phyloP scores from a whole-genome alignment of 2,113 vertebrate species.

The Heterocephalus glaber region DNA sequence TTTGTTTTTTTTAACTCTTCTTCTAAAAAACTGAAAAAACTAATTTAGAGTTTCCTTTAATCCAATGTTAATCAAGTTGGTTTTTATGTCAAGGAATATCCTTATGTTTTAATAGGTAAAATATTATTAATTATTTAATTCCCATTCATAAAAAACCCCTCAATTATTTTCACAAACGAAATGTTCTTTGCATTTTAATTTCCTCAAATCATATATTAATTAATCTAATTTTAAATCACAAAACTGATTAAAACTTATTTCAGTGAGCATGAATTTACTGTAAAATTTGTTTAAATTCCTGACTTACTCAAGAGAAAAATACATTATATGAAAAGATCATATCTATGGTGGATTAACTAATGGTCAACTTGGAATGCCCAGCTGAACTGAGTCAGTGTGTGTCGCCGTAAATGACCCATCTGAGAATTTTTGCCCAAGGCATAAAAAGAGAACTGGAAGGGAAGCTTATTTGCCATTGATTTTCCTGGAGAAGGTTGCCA shows the following conservation, averaged over 20 bases:
- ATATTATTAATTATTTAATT: not conserved
- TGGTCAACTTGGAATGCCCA: too few relatives aligned
- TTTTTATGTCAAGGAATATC: not conserved
- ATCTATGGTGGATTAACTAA: too few relatives aligned
- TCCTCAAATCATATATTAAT: not conserved
- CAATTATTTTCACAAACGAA: conserved; percentile 8
- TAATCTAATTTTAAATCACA: not conserved
- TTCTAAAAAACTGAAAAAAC: not conserved
- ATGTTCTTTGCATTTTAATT: not conserved
- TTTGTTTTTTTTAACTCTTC: not conserved
- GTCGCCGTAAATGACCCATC: too few relatives aligned
- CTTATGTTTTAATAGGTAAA: not conserved
- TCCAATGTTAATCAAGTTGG: not conserved
- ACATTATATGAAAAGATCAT: not conserved
- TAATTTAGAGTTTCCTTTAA: not conserved
- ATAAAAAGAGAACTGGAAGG: too few relatives aligned
- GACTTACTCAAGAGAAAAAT: not conserved
- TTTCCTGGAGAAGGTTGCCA: too few relatives aligned
- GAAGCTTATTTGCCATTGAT: too few relatives aligned
- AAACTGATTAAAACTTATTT: not conserved
- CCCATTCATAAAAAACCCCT: not conserved
- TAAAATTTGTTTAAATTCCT: conserved; percentile 4
- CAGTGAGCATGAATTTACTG: not conserved
- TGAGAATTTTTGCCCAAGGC: too few relatives aligned
- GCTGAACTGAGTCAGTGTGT: too few relatives aligned